phyloP scores from a whole-genome alignment of 2,113 vertebrate species.

The Oncorhynchus kisutch region DNA sequence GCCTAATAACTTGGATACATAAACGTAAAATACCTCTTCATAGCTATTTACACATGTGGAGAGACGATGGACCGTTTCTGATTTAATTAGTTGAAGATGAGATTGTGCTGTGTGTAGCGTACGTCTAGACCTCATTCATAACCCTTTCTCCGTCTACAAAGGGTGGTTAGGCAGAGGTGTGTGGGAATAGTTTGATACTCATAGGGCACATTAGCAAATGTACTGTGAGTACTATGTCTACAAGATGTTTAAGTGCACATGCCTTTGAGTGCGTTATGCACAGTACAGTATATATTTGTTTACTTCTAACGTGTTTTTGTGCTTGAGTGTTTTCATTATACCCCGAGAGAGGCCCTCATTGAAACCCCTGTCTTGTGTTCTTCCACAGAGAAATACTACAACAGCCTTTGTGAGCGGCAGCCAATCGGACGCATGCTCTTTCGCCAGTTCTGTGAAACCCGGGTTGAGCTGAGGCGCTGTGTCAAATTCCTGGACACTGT shows the following conservation, averaged over 20 bases:
- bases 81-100: too few species aligned
- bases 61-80: too few species aligned
- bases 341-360: background rate
- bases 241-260: background rate
- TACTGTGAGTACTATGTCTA: background rate
- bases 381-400: conserved; percentile 88
- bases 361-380: background rate
- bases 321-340: background rate
- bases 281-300: background rate
- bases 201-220: too few species aligned
- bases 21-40: too few species aligned
- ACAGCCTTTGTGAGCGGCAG: conserved; percentile 91
- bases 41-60: too few species aligned
- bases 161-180: background rate
- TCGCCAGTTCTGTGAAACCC: conserved; percentile 91
- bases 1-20: too few species aligned
- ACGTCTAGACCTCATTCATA: background rate
- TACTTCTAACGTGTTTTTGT: background rate
- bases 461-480: conserved; percentile 85
- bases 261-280: background rate
- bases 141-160: background rate
- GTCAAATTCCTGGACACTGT: conserved; percentile 90
- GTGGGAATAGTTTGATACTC: too few species aligned
- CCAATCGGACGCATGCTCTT: conserved; percentile 91
- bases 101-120: too few species aligned